phyloP scores from a whole-genome alignment of 1,140 invertebrate genomes.

The Drosophila chauvacae region DNA sequence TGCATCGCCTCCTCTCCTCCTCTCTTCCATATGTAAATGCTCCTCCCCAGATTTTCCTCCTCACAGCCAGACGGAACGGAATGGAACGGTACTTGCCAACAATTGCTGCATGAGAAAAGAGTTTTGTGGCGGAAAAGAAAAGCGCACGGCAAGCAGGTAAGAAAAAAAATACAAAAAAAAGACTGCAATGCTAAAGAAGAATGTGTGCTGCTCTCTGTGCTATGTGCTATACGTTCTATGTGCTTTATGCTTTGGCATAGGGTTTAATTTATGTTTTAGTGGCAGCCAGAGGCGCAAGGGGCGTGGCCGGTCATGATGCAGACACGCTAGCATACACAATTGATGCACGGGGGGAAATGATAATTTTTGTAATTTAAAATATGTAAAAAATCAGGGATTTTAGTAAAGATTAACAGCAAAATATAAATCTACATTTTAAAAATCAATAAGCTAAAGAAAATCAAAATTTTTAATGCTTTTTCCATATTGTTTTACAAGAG shows the following conservation, averaged over 20 bases:
- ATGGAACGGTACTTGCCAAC: conserved; percentile 75
- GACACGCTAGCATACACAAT: conserved; percentile 43
- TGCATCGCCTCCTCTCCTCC: not conserved
- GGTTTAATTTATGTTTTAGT: conserved; percentile 68
- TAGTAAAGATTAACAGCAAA: too few species aligned
- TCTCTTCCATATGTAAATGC: conserved; percentile 45
- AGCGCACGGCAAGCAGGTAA: conserved; percentile 28
- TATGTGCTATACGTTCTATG: conserved; percentile 22
- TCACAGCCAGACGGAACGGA: conserved; percentile 41
- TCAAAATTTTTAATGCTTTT: not conserved
- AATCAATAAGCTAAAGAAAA: too few species aligned
- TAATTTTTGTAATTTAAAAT: not conserved
- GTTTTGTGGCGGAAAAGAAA: conserved; percentile 70
- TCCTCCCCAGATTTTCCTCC: conserved; percentile 10
- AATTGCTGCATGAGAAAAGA: conserved; percentile 77
- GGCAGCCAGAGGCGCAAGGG: conserved; percentile 41
- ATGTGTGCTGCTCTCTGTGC: conserved; percentile 41
- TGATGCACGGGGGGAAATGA: conserved; percentile 7
- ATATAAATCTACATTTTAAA: not conserved
- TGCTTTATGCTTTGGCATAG: conserved; percentile 31
- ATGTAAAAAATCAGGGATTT: not conserved
- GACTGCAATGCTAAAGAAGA: conserved; percentile 35
- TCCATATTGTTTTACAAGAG: too few species aligned
- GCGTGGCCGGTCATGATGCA: conserved; percentile 48
- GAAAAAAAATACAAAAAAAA: conserved; percentile 12